Conservation (phyloP, 1,140 invertebrate species). For the Druon quercuslanigerum region DNA sequence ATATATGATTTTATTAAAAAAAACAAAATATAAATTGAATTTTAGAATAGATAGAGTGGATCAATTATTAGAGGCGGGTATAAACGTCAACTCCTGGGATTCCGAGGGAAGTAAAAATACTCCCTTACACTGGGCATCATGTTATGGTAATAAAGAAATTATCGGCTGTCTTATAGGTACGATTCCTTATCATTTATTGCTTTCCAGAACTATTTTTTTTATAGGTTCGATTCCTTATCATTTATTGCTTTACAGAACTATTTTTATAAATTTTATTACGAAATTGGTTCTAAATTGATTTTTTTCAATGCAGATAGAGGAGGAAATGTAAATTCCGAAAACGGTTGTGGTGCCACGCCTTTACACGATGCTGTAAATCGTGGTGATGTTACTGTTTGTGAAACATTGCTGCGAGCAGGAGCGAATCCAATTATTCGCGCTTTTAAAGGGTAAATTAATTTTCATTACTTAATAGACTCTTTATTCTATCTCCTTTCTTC, state of each 20-base stretch:
- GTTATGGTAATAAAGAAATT: conserved; percentile 78
- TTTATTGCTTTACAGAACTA: neutral
- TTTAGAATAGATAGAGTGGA: conserved; percentile 73
- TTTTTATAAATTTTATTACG: too few relatives aligned
- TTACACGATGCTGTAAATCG: conserved; percentile 80
- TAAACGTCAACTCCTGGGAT: conserved; percentile 79
- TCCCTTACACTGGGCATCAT: conserved; percentile 81
- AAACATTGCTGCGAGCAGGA: conserved; percentile 77
- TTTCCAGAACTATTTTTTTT: too few relatives aligned
- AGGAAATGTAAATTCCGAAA: conserved; percentile 76
- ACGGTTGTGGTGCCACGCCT: conserved; percentile 78
- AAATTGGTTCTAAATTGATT: conserved; percentile 38
- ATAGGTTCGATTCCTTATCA: conserved; percentile 72
- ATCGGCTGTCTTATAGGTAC: conserved; percentile 78
- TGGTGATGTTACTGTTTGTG: conserved; percentile 77
- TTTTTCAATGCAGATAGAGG: conserved; percentile 73
- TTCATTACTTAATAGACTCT: neutral
- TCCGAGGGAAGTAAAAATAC: conserved; percentile 79
- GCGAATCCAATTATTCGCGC: conserved; percentile 78
- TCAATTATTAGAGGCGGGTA: conserved; percentile 76
- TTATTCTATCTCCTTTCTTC: too few relatives aligned
- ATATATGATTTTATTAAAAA: conserved; percentile 33
- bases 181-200: conserved; percentile 30
- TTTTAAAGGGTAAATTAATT: conserved; percentile 74
- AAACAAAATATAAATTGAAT: conserved; percentile 43